Evolutionary conservation across 2,113 vertebrate genomes (phyloP).

Genomic region (Tachycineta bicolor): DNA sequence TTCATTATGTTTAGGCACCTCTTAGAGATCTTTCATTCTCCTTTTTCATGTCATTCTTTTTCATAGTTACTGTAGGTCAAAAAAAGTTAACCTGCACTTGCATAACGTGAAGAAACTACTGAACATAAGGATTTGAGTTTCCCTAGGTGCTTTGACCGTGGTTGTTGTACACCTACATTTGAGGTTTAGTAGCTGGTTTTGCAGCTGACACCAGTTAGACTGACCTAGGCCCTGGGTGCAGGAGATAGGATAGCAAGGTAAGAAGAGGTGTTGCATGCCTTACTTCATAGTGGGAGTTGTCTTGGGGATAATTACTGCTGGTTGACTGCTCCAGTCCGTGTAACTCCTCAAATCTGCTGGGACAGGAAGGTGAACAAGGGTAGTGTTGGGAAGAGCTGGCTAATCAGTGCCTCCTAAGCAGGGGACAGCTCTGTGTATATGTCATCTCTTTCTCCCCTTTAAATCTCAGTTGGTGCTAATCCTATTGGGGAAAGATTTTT

Average conservation of each 20-base stretch:
- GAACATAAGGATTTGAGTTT: background rate
- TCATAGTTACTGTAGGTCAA: background rate
- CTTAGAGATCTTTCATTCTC: background rate
- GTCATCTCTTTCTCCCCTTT: background rate
- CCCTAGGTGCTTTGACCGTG: background rate
- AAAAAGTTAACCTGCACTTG: background rate
- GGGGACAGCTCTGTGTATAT: background rate
- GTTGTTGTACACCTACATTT: fast-evolving
- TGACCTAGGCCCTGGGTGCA: background rate
- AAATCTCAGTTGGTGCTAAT: background rate
- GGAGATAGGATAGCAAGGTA: background rate
- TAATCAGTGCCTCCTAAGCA: background rate
- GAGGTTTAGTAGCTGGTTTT: background rate
- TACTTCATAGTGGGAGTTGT: background rate
- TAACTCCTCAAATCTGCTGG: background rate
- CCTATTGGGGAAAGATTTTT: background rate
- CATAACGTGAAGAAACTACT: background rate
- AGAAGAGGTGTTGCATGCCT: background rate
- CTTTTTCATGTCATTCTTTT: background rate
- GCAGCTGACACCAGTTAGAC: background rate
- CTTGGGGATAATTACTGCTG: background rate
- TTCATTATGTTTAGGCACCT: background rate
- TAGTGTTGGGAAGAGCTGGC: background rate
- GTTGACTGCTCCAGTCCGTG: fast-evolving
- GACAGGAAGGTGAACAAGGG: background rate